A percentile compares a stretch with the other conserved stretches of the same genome.
These are phyloP conservation scores for Dicaeum eximium DNA, from an alignment of 2,113 vertebrate genomes.

Conservation along the genomic window DNA sequence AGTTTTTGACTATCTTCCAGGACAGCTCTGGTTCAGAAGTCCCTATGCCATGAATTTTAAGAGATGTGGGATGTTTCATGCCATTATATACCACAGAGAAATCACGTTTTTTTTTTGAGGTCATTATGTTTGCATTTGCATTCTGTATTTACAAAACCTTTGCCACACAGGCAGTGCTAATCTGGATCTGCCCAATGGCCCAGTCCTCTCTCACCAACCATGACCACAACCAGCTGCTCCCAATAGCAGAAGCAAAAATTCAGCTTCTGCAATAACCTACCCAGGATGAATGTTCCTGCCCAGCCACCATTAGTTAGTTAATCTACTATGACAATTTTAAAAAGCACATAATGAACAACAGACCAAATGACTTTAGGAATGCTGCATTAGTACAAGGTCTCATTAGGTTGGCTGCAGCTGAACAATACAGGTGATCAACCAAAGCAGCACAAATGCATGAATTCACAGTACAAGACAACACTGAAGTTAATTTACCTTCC, in stretches of 20 bases:
- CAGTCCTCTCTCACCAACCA: background rate
- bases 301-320: conserved; percentile 24
- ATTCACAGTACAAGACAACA: background rate
- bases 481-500: background rate
- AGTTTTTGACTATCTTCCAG: background rate
- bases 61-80: background rate
- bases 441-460: background rate
- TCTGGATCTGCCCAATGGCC: background rate
- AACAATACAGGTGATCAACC: background rate
- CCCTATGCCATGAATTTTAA: background rate
- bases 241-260: background rate
- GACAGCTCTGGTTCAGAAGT: background rate
- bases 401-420: background rate
- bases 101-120: background rate
- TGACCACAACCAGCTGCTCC: background rate
- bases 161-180: background rate
- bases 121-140: background rate
- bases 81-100: background rate
- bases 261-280: background rate
- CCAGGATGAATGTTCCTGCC: background rate
- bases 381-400: background rate
- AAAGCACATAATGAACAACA: background rate
- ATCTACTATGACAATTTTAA: conserved; percentile 30
- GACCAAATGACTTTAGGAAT: background rate
- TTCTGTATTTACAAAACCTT: background rate